Percentiles rank a stretch among this genome's conserved stretches.
Evolutionary conservation across 2,888 invertebrate species (phyloP).

Genomic region (Hydrotaea cyrtoneurina): DNA sequence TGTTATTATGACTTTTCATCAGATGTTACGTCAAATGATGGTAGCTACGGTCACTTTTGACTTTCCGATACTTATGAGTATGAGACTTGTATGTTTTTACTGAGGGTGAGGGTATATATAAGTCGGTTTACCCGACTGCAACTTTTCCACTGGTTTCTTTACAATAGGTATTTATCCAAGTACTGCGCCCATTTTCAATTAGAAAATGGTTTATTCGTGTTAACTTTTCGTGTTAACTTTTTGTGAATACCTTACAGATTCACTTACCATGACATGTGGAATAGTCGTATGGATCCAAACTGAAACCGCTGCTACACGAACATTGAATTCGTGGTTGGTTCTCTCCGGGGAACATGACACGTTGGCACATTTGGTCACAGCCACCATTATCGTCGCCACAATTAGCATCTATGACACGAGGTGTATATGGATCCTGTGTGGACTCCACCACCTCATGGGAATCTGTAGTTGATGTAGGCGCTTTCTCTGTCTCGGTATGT

Average conservation of each 20-base stretch:
- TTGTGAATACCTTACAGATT: background rate
- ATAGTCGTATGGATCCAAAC: conserved; percentile 80
- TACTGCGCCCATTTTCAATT: too few relatives aligned
- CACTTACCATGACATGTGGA: conserved; percentile 78
- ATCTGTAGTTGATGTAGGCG: conserved; percentile 66
- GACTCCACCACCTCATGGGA: conserved; percentile 70
- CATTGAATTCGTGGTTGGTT: conserved; percentile 78
- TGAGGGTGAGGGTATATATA: too few relatives aligned
- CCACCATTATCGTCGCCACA: conserved; percentile 81
- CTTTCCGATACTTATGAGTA: too few relatives aligned
- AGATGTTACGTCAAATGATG: too few relatives aligned
- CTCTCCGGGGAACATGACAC: conserved; percentile 78
- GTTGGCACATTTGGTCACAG: conserved; percentile 82
- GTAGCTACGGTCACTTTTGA: too few relatives aligned
- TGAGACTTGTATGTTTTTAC: too few relatives aligned
- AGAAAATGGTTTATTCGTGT: too few relatives aligned
- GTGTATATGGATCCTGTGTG: conserved; percentile 75
- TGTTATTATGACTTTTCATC: too few relatives aligned
- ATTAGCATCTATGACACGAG: conserved; percentile 74
- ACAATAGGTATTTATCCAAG: too few relatives aligned
- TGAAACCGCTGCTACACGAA: conserved; percentile 80
- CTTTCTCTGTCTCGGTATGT: background rate
- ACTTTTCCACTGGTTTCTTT: too few relatives aligned
- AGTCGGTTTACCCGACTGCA: too few relatives aligned
- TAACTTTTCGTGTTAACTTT: too few relatives aligned